Conservation (phyloP, 2,113 vertebrate genomes). For the Heterotilapia buettikoferi region DNA sequence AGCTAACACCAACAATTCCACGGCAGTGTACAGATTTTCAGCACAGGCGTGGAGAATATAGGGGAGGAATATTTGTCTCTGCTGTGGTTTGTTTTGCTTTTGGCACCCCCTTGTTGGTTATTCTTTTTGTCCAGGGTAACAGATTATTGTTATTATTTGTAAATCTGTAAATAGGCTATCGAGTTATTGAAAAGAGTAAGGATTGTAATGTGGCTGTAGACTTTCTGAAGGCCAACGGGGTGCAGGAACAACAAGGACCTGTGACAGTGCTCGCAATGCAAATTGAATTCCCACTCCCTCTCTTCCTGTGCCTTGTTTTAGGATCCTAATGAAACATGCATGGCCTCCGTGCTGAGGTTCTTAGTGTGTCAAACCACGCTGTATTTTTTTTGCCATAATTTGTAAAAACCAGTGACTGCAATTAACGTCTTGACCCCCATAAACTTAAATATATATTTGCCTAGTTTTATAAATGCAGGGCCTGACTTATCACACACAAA, state of each 20-base stretch:
- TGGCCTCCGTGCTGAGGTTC: conserved; percentile 55
- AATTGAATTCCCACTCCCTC: conserved; percentile 57
- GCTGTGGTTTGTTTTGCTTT: conserved; percentile 43
- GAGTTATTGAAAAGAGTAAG: conserved; percentile 25
- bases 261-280: conserved; percentile 66
- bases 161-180: conserved; percentile 61
- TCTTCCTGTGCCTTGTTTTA: conserved; percentile 76
- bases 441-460: conserved; percentile 13
- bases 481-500: not conserved
- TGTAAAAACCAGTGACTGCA: conserved; percentile 28
- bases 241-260: conserved; percentile 48
- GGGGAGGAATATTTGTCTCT: conserved; percentile 15
- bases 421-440: conserved; percentile 10
- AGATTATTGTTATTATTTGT: conserved; percentile 49
- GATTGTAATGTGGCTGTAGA: conserved; percentile 39
- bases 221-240: conserved; percentile 35
- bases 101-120: conserved; percentile 27
- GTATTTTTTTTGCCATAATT: conserved; percentile 31
- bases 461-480: conserved; percentile 9
- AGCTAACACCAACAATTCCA: conserved; percentile 9
- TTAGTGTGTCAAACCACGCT: conserved; percentile 37
- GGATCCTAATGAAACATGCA: conserved; percentile 71
- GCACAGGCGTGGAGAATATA: conserved; percentile 13
- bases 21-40: conserved; percentile 32
- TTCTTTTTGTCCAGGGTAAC: conserved; percentile 32